A percentile compares a stretch with the other conserved stretches of the same genome.
phyloP scores from a whole-genome alignment of 2,113 vertebrate genomes.

The Phrynosoma platyrhinos region DNA sequence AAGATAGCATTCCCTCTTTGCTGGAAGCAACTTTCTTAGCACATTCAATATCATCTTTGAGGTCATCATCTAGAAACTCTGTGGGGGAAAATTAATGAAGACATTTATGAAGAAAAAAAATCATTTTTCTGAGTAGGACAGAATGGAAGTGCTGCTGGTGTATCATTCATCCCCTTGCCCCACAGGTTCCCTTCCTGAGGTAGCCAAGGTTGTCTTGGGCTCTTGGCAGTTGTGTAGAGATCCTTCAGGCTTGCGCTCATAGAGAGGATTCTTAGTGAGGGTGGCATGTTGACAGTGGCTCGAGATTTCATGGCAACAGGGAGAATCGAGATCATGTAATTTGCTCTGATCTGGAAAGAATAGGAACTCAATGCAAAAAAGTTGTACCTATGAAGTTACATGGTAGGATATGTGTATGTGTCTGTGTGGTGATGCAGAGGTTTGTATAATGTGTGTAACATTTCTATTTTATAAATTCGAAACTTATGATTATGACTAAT shows the following conservation, averaged over 20 bases:
- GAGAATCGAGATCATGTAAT: too few species aligned
- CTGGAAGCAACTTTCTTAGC: neutral
- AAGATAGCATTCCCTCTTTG: neutral
- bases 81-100: neutral
- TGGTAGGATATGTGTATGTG: too few species aligned
- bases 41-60: constrained; percentile 14
- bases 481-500: too few species aligned
- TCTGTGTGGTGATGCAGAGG: too few species aligned
- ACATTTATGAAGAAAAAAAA: neutral
- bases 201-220: neutral
- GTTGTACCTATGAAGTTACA: too few species aligned
- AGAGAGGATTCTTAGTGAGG: neutral
- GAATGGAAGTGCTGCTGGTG: neutral
- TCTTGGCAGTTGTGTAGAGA: neutral
- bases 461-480: too few species aligned
- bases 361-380: too few species aligned
- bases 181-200: neutral
- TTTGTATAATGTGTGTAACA: too few species aligned
- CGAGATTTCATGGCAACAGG: too few species aligned
- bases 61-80: constrained; percentile 22
- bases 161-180: neutral
- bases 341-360: too few species aligned
- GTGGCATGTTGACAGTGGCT: neutral
- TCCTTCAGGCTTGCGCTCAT: neutral
- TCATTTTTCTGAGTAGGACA: neutral